Percentiles rank a stretch among this genome's conserved stretches.
Evolutionary conservation across 2,113 vertebrate genomes (phyloP).

Genomic region (Chaetodon auriga): DNA sequence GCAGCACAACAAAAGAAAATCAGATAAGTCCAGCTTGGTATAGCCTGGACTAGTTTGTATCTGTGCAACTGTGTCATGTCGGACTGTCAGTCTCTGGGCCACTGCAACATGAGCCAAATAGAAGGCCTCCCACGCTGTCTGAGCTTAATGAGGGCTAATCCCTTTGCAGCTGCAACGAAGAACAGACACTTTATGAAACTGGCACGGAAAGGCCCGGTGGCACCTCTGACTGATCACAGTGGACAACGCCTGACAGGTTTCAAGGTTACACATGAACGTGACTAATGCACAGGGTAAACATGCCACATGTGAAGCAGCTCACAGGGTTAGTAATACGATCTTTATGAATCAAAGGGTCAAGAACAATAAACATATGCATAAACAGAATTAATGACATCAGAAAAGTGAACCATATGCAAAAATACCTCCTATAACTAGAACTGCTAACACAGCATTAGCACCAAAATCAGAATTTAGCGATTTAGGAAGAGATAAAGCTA

Average conservation of each 20-base stretch:
- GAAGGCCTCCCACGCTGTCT: constrained; percentile 20
- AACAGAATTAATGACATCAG: neutral
- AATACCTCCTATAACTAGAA: neutral
- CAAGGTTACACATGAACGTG: constrained; percentile 41
- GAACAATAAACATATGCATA: neutral
- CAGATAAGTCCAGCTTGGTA: neutral
- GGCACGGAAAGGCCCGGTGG: constrained; percentile 17
- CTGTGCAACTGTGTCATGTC: neutral
- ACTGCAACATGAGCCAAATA: constrained; percentile 39
- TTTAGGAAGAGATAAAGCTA: neutral
- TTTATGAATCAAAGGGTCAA: neutral
- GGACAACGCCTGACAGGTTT: constrained; percentile 3
- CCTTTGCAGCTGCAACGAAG: constrained; percentile 41
- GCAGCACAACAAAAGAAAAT: neutral
- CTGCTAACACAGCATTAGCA: neutral
- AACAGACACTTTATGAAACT: constrained; percentile 35
- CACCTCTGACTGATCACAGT: constrained; percentile 10
- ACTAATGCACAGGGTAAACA: constrained; percentile 51
- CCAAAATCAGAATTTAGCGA: neutral
- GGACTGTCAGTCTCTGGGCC: neutral
- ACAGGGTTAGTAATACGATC: neutral
- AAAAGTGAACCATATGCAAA: neutral
- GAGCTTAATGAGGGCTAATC: constrained; percentile 46
- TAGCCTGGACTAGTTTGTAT: neutral
- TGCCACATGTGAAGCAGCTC: constrained; percentile 16